Evolutionary conservation across 2,113 vertebrate species (phyloP), one percentile per base, ranked within the genome.

Genomic region (Odontophorus gujanensis): DNA sequence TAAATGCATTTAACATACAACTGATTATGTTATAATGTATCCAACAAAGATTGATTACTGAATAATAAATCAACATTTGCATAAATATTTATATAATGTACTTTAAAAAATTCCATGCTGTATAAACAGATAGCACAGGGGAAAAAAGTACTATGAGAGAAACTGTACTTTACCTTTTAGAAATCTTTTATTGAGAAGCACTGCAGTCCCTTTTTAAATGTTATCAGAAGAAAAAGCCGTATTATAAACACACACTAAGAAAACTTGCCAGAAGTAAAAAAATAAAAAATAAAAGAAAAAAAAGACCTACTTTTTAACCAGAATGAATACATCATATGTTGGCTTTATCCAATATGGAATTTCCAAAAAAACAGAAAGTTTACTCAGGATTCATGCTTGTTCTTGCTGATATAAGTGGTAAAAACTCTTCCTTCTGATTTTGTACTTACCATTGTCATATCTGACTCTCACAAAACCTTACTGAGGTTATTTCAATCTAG

Each of bases 1-100:
- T 87, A 96, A 96, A 96, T 93, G 93, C 94, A 94, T 97, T 97
- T 96, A 96, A 93, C 94, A 97, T 96, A 97, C 81, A 96, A 96
- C 96, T 97, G 95, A 97, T 97, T 96, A 96, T 66, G 88, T 92
- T 86, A 93, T 88, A 97, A 96, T 96, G 63, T 91, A 96, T 74
- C 94, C 93, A 97, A 97, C 96, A 95, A 95, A 94, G 92, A 96
- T 72, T 97, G 96, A 97, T 97, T 97, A 72, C 95, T 84, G 96
- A 96, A 96, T 97, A 96, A 96, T 93, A 96, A 95, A 96, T 88
- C 32, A 68, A 86, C 88, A 89, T 96, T 95, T 96, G 81, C 95
- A 96, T 97, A 97, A 94, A 95, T 95, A 92, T 96, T 93, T 95
- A 74, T 94, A 95, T 89, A 81, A 93, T 86, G 87, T 92, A 66